Conservation (phyloP, 2,888 invertebrate species). For the Sinopyrophorus schimmeli region DNA sequence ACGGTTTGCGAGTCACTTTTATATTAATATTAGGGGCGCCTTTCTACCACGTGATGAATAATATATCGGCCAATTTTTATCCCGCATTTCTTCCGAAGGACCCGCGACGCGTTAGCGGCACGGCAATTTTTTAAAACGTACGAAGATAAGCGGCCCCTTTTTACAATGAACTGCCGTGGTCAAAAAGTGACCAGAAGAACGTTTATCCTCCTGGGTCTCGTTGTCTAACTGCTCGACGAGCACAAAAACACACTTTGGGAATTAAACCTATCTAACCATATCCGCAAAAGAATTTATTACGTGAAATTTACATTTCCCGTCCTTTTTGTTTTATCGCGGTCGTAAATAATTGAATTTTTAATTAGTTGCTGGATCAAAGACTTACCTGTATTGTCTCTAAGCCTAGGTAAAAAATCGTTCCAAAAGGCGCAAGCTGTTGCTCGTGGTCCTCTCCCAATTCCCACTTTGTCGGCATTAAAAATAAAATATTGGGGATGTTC, state of each 20-base stretch:
- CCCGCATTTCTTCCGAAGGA: too few relatives aligned
- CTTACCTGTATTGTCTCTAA: slow-evolving; percentile 73
- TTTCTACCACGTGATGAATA: too few relatives aligned
- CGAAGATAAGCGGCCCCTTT: too few relatives aligned
- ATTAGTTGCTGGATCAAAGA: slow-evolving; percentile 4
- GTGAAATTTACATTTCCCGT: slow-evolving; percentile 6
- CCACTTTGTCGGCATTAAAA: slow-evolving; percentile 79
- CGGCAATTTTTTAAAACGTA: too few relatives aligned
- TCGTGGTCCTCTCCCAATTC: slow-evolving; percentile 73
- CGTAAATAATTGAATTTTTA: too few relatives aligned
- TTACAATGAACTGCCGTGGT: too few relatives aligned
- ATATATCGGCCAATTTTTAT: too few relatives aligned
- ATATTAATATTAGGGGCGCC: too few relatives aligned
- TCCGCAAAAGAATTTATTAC: slow-evolving; percentile 13
- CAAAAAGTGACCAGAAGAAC: slow-evolving; percentile 23
- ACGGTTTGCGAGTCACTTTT: slow-evolving; percentile 6
- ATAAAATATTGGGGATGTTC: slow-evolving; percentile 87
- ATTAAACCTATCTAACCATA: slow-evolving; percentile 21
- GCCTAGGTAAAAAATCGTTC: slow-evolving; percentile 92
- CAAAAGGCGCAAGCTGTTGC: slow-evolving; percentile 93
- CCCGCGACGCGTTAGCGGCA: too few relatives aligned
- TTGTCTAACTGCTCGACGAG: slow-evolving; percentile 21
- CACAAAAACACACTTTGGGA: slow-evolving; percentile 19
- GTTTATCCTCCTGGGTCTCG: slow-evolving; percentile 11
- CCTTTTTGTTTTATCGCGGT: slow-evolving; percentile 8